Base-by-base conservation (phyloP, 2,888 invertebrate genomes). In the Clistopyga incitator region DNA sequence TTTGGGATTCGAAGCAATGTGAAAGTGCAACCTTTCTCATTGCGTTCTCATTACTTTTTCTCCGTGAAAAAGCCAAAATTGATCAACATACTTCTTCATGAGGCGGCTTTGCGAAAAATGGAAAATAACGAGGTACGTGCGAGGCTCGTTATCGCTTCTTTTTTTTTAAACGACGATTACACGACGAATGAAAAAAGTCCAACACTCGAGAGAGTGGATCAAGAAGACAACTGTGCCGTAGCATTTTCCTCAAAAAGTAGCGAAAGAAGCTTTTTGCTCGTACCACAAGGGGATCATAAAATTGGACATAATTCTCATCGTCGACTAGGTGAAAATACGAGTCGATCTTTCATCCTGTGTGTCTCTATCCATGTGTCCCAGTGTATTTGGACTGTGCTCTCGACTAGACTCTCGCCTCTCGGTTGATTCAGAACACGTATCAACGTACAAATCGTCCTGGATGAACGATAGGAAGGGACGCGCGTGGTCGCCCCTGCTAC, bases 341-440 rank as follows among this genome's bases (percentile, higher is more conserved):
- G 61, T 54, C 25, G 25, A 38, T 76, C 75, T 71, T 79, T 47
- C 50, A 65, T 78, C 78, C 75, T 78, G 29, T 20, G 72, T 74
- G n/a, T 71, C 61, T 38, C 52, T 42, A 81, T 65, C 42, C 29
- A 67, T 81, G 67, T 34, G 50, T 56, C 70, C 74, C 47, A 29
- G 59, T 61, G 47, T 71, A 65, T 71, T 75, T 65, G 54, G 56
- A 56, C 70, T 61, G 54, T 38, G 56, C 59, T 47, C 52, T 34
- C 61, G 68, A 87, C 86, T 86, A 86, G 86, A 88, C 85, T 85
- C 68, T n/a, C 72, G 50, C 67, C 38, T 38, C 25, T 52, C 82
- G 84, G 79, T 81, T 84, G 85, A 87, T 89, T 88, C 88, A 85
- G 87, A 81, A 87, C 86, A 87, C 87, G 88, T 90, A 84, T 86